phyloP scores from a whole-genome alignment of 2,113 vertebrate genomes.

The Cacatua alba region DNA sequence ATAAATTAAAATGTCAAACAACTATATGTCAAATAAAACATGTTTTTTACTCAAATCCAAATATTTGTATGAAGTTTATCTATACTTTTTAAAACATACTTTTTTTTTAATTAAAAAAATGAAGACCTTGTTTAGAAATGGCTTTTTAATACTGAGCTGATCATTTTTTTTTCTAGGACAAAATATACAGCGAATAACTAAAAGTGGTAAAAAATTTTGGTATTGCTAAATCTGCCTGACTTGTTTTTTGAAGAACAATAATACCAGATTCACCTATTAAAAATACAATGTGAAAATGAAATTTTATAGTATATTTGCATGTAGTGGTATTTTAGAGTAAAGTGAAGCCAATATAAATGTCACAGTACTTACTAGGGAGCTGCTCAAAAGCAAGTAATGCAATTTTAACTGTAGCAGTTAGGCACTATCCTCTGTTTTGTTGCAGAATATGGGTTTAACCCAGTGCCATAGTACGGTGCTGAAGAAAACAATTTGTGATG shows the following conservation, averaged over 20 bases:
- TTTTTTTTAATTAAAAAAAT: background rate
- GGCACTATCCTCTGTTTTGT: background rate
- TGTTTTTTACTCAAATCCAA: background rate
- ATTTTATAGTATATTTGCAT: background rate
- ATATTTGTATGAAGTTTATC: background rate
- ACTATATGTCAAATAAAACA: background rate
- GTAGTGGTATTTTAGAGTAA: background rate
- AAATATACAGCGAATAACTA: background rate
- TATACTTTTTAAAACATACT: background rate
- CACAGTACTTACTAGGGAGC: background rate
- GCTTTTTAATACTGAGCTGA: background rate
- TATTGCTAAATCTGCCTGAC: background rate
- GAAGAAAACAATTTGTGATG: background rate
- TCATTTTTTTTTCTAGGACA: background rate
- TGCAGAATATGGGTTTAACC: background rate
- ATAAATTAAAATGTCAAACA: background rate
- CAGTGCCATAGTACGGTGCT: rapidly evolving
- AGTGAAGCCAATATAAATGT: background rate
- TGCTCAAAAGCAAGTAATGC: background rate
- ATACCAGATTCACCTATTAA: background rate
- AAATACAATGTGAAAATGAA: background rate
- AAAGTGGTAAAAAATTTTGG: background rate
- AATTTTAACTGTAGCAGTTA: background rate
- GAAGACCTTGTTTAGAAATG: background rate
- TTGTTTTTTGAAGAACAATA: background rate